These are phyloP conservation scores for Hyaena hyaena DNA, from an alignment of 2,113 vertebrate genomes.

Conservation along the genomic window DNA sequence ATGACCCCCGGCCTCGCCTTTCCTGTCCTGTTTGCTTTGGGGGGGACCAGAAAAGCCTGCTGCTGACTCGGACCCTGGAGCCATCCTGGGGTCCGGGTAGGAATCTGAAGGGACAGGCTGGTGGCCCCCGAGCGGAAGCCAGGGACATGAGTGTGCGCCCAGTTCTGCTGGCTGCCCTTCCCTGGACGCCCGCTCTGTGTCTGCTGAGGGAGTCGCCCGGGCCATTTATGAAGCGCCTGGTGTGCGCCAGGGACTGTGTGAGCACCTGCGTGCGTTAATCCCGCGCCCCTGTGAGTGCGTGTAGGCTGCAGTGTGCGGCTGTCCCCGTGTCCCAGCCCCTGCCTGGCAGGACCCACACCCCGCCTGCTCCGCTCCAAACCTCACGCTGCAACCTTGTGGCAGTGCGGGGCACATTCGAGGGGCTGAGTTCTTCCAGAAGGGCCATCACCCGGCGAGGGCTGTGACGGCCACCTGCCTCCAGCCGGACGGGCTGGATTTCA, in stretches of 20 bases:
- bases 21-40: not conserved
- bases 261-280: not conserved
- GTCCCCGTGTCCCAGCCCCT: fast-evolving
- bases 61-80: not conserved
- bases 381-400: fast-evolving
- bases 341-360: too few species aligned
- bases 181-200: fast-evolving
- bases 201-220: fast-evolving
- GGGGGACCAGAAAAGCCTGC: not conserved
- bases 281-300: fast-evolving
- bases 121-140: not conserved
- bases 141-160: not conserved
- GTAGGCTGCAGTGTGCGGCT: not conserved
- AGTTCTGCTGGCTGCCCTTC: not conserved
- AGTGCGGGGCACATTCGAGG: not conserved
- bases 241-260: too few species aligned
- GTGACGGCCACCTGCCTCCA: too few species aligned
- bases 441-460: fast-evolving
- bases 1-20: not conserved
- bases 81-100: not conserved
- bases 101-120: not conserved
- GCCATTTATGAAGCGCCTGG: not conserved
- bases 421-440: not conserved
- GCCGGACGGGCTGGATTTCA: not conserved
- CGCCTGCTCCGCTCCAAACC: fast-evolving